phyloP scores from a whole-genome alignment of 2,797 vertebrate species.

The Botia almorhae region DNA sequence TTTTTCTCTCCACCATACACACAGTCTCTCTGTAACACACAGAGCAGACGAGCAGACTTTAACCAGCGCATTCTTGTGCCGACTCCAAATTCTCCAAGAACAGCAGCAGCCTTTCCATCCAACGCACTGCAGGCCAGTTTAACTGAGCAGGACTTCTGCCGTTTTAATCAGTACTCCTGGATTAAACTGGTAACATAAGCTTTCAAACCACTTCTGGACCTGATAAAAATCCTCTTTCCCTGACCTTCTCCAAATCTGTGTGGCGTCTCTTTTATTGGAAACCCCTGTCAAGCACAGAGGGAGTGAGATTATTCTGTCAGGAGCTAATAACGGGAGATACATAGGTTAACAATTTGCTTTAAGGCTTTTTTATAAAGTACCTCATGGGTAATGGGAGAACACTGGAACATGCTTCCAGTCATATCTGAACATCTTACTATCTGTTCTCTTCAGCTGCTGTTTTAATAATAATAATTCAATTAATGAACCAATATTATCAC shows the following conservation, averaged over 20 bases:
- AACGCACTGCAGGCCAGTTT: neutral
- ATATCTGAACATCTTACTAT: neutral
- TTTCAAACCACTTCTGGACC: neutral
- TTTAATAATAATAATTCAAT: too few relatives aligned
- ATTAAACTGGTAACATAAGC: constrained; percentile 11
- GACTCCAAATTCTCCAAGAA: neutral
- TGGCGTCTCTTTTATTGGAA: constrained; percentile 8
- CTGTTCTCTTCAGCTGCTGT: too few relatives aligned
- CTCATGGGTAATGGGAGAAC: neutral
- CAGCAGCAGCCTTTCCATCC: constrained; percentile 5
- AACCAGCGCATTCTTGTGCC: constrained; percentile 34
- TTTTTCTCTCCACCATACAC: neutral
- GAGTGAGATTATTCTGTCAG: neutral
- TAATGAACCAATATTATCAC: too few relatives aligned
- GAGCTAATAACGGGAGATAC: neutral
- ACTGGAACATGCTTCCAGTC: neutral
- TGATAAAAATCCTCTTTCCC: neutral
- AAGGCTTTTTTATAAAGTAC: neutral
- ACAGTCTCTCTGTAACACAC: neutral
- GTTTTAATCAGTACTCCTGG: neutral
- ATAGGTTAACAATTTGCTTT: neutral
- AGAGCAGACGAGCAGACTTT: neutral
- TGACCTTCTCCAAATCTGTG: neutral
- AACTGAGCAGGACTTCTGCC: neutral
- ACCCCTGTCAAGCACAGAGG: neutral